Base-by-base conservation (phyloP, 2,888 invertebrate genomes). In the Callimorpha dominula region DNA sequence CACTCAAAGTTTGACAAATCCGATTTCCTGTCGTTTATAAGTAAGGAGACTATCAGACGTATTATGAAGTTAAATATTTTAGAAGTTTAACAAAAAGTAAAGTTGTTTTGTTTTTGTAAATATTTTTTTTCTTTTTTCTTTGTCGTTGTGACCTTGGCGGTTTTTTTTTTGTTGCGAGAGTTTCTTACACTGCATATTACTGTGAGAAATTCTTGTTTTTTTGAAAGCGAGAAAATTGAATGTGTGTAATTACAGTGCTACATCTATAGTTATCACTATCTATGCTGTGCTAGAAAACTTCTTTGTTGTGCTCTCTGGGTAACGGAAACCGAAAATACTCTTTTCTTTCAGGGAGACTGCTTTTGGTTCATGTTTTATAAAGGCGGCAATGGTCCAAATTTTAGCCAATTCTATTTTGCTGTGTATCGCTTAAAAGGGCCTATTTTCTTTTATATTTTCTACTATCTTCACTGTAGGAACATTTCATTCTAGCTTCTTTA, bases 1-100 rank as follows among this genome's bases (percentile, higher is more conserved):
- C 78, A 65, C 77, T 83, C 76, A 79, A 82, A 82, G 46, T 82
- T 82, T 79, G 82, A 82, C 81, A 82, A 82, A 81, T 82, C 78
- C 75, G 77, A 83, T 82, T 82, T 82, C 75, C 79, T 81, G 81
- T 76, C 79, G 78, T 76, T 79, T 79, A 81, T 71, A 74, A 82
- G 81, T 83, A 81, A 76, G 66, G 64, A 75, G 68, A 70, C 77
- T 79, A 79, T 79, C 74, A 72, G 74, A 75, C 65, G 74, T 79
- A 71, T 73, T 72, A 74, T 71, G 71, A 72, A 76, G 62, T 75
- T 80, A 71, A 67, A 31, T 67, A 42, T 71, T 71, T 42, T n/a
- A 4, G 15, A 67, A 68, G 57, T 73, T 63, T 40, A 15, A 46
- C 57, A 40, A 60, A 57, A 67, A 68, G 68, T 43, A 68, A 68